A percentile compares a stretch with the other conserved stretches of the same genome.
phyloP scores from a whole-genome alignment of 2,888 invertebrate genomes.

The Andrena chrysosceles region DNA sequence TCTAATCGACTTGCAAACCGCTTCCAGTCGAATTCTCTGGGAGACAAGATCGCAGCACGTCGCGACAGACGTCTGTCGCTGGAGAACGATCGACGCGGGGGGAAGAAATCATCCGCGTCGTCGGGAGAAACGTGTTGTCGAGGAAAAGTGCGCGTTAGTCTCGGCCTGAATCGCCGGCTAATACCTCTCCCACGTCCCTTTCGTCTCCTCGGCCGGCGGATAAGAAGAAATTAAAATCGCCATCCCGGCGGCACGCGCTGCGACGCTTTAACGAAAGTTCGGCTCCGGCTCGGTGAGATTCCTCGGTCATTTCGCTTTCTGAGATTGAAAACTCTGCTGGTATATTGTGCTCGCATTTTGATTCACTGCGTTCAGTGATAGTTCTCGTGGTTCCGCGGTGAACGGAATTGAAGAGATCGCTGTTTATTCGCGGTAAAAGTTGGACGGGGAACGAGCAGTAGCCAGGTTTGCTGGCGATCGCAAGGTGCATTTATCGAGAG shows the following conservation, averaged over 20 bases:
- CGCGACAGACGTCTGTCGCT: neutral
- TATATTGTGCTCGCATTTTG: no score
- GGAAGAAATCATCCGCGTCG: conserved; percentile 71
- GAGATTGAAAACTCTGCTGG: neutral
- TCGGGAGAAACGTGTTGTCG: conserved; percentile 78
- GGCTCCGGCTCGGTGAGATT: conserved; percentile 12
- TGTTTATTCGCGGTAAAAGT: no score
- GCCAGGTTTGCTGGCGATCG: no score
- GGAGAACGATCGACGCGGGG: conserved; percentile 37
- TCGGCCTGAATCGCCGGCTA: conserved; percentile 84
- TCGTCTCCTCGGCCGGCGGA: conserved; percentile 47
- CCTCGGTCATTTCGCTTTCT: conserved; percentile 45
- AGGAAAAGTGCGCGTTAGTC: conserved; percentile 85
- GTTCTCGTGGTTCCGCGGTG: no score
- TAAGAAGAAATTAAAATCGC: conserved; percentile 68
- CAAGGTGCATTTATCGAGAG: conserved; percentile 22
- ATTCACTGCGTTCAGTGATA: no score
- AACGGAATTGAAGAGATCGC: no score
- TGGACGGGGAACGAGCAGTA: no score
- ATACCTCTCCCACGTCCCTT: conserved; percentile 76
- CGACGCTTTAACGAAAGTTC: conserved; percentile 36
- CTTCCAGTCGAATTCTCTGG: neutral
- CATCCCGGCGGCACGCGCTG: conserved; percentile 20
- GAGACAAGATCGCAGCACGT: neutral
- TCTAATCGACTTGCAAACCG: conserved; percentile 18